Evolutionary conservation across 2,113 vertebrate genomes (phyloP).

Genomic region (Saccopteryx bilineata): DNA sequence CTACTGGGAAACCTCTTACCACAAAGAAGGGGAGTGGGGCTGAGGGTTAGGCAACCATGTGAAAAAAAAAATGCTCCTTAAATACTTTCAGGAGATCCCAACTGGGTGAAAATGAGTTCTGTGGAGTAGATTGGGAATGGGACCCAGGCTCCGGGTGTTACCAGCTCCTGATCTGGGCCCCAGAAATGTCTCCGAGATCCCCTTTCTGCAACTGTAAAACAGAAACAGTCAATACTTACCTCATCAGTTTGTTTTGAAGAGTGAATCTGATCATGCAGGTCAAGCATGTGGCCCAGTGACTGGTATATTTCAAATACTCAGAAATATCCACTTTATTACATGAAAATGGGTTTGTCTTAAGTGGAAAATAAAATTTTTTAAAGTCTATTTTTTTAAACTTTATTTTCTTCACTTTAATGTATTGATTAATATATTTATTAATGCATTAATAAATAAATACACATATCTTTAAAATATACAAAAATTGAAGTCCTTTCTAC

Average conservation of each 20-base stretch:
- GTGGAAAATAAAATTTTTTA: not conserved
- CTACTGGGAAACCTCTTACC: not conserved
- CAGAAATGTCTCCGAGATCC: not conserved
- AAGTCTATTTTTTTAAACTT: not conserved
- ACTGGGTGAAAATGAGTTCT: not conserved
- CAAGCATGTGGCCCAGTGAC: not conserved
- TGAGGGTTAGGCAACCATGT: not conserved
- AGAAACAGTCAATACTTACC: not conserved
- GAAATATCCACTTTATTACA: not conserved
- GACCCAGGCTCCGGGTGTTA: not conserved
- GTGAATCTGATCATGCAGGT: not conserved
- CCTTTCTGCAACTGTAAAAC: not conserved
- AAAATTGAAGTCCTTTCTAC: not conserved
- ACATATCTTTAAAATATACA: not conserved
- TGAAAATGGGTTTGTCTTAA: not conserved
- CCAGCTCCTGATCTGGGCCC: not conserved
- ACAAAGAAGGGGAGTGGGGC: not conserved
- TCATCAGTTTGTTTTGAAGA: not conserved
- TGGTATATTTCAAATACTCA: not conserved
- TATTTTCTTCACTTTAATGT: slow-evolving; percentile 34
- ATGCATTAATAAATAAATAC: not conserved
- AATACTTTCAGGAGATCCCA: not conserved
- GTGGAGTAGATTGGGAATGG: not conserved
- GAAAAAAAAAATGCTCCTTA: not conserved
- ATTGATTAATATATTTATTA: not conserved